Evolutionary conservation across 2,888 invertebrate species (phyloP).

Genomic region (Campoplex nolae): DNA sequence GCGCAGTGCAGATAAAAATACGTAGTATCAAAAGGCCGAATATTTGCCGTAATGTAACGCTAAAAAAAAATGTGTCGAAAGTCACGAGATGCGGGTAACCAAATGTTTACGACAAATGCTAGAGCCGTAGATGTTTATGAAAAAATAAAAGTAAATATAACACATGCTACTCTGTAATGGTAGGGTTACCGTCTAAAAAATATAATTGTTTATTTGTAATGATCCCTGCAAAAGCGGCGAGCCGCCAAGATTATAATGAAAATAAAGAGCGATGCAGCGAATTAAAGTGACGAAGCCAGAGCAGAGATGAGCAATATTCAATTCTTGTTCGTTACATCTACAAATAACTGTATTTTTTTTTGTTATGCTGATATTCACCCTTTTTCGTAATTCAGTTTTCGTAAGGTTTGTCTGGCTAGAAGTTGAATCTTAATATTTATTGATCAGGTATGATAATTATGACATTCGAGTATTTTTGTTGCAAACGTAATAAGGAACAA

Average conservation of each 20-base stretch:
- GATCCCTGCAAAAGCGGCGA: conserved; percentile 71
- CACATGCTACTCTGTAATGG: conserved; percentile 65
- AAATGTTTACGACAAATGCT: conserved; percentile 49
- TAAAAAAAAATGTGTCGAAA: conserved; percentile 38
- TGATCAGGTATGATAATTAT: background rate
- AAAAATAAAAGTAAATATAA: conserved; percentile 36
- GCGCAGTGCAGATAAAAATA: conserved; percentile 46
- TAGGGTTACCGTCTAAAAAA: conserved; percentile 77
- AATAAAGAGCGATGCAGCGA: conserved; percentile 69
- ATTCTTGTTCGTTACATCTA: conserved; percentile 15
- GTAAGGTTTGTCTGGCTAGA: background rate
- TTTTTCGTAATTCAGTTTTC: background rate
- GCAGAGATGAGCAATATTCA: conserved; percentile 21
- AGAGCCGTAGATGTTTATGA: conserved; percentile 59
- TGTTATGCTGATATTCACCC: background rate
- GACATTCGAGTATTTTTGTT: background rate
- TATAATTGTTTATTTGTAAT: conserved; percentile 81
- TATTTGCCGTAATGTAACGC: conserved; percentile 44
- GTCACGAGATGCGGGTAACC: conserved; percentile 43
- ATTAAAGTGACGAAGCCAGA: conserved; percentile 44
- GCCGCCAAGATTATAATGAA: conserved; percentile 65
- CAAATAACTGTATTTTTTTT: background rate
- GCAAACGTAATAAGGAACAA: conserved; percentile 20
- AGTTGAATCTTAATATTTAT: background rate
- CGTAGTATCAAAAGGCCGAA: conserved; percentile 45